Evolutionary conservation across 2,797 vertebrate species (phyloP).

Genomic region (Chaunax sp.): DNA sequence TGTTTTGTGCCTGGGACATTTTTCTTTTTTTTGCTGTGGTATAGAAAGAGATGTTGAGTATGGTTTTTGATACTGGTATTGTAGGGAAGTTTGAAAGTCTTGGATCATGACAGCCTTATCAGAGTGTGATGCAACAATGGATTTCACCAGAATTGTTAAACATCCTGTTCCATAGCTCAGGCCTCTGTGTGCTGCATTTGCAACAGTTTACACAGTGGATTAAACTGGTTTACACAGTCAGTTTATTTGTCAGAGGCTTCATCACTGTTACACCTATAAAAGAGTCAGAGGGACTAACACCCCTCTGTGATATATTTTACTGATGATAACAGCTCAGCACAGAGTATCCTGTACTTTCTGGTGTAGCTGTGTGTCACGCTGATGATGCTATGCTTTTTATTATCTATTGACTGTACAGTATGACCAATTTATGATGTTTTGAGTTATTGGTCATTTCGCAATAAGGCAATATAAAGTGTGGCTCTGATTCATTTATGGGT

Average conservation of each 20-base stretch:
- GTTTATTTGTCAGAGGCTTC: not conserved
- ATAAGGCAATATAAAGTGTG: not conserved
- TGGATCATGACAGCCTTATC: not conserved
- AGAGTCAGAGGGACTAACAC: not conserved
- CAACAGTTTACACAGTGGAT: constrained; percentile 9
- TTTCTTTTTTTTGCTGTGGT: no score
- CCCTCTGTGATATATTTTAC: not conserved
- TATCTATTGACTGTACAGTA: not conserved
- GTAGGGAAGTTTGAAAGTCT: no score
- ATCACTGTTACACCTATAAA: not conserved
- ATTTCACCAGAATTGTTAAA: constrained; percentile 53
- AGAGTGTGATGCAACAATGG: constrained; percentile 53
- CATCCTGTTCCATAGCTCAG: constrained; percentile 54
- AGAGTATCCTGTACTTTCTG: constrained; percentile 2
- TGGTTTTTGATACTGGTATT: no score
- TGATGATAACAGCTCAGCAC: constrained; percentile 8
- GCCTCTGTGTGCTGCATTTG: not conserved
- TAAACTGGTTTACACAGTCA: not conserved
- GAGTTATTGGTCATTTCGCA: not conserved
- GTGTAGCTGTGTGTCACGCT: not conserved
- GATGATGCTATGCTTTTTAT: constrained; percentile 7
- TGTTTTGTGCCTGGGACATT: no score
- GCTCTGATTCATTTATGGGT: constrained; percentile 10
- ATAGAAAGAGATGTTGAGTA: no score
- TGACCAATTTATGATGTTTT: not conserved